phyloP scores from a whole-genome alignment of 2,113 vertebrate species.

The Sinocyclocheilus maitianheensis region DNA sequence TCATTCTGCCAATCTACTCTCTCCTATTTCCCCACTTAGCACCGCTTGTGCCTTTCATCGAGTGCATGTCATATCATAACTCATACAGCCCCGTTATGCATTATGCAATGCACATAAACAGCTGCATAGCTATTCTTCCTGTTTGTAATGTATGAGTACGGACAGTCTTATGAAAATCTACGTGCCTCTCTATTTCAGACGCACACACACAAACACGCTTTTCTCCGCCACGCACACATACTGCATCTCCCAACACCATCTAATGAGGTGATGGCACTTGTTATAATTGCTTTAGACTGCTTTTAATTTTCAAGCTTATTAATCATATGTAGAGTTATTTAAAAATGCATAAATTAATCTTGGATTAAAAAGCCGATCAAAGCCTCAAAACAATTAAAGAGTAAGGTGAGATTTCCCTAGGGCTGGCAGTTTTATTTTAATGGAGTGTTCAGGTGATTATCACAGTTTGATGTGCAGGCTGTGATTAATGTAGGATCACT shows the following conservation, averaged over 20 bases:
- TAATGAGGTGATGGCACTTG: conserved; percentile 99
- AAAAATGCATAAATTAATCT: conserved; percentile 99
- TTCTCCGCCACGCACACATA: conserved; percentile 62
- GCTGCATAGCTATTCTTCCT: conserved; percentile 16
- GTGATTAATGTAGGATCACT: conserved; percentile 99
- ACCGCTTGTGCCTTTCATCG: background rate
- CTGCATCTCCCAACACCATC: conserved; percentile 85
- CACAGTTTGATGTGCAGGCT: conserved; percentile 92
- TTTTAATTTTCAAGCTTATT: conserved; percentile 99
- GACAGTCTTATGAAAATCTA: conserved; percentile 36
- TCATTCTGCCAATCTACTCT: conserved; percentile 72
- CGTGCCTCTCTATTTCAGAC: conserved; percentile 1
- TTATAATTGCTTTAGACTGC: conserved; percentile 99
- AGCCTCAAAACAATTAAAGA: conserved; percentile 99
- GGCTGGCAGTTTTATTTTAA: conserved; percentile 99
- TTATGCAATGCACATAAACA: conserved; percentile 41
- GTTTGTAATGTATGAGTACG: conserved; percentile 1
- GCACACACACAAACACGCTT: conserved; percentile 53
- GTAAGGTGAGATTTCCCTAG: conserved; percentile 99
- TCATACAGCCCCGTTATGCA: background rate
- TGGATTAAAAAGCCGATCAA: conserved; percentile 99
- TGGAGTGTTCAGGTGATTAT: conserved; percentile 99
- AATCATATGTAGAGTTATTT: conserved; percentile 99
- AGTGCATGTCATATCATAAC: conserved; percentile 12
- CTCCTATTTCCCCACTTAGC: conserved; percentile 26